phyloP scores from a whole-genome alignment of 2,888 invertebrate genomes.

The Urechis unicinctus region DNA sequence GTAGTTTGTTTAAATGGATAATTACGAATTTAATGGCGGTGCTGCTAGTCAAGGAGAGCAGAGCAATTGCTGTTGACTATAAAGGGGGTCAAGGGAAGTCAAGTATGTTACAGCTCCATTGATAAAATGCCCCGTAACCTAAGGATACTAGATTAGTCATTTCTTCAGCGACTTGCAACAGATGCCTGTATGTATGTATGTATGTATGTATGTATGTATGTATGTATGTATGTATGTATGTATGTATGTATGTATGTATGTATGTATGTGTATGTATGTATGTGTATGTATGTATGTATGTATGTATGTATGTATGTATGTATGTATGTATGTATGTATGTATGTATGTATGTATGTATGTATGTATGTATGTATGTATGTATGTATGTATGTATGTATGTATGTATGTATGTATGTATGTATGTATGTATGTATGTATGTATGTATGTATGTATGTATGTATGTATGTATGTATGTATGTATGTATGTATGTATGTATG shows the following conservation, averaged over 20 bases:
- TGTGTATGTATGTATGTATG: neutral
- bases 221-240: conserved; percentile 1
- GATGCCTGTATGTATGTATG: conserved; percentile 1
- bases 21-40: too few species aligned
- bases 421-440: neutral
- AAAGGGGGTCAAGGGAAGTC: too few species aligned
- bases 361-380: neutral
- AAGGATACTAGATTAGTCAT: too few species aligned
- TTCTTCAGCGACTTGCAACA: too few species aligned
- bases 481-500: neutral
- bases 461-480: neutral
- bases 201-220: conserved; percentile 1
- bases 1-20: too few species aligned
- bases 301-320: neutral
- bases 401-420: neutral
- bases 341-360: neutral
- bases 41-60: too few species aligned
- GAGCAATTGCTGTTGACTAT: too few species aligned
- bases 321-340: neutral
- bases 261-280: neutral
- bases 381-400: neutral
- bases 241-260: conserved; percentile 1
- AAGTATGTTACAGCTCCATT: too few species aligned
- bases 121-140: too few species aligned
- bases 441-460: neutral